Evolutionary conservation across 2,888 invertebrate species (phyloP), one percentile per base, ranked within the genome.

Genomic region (Aphidius colemani): DNA sequence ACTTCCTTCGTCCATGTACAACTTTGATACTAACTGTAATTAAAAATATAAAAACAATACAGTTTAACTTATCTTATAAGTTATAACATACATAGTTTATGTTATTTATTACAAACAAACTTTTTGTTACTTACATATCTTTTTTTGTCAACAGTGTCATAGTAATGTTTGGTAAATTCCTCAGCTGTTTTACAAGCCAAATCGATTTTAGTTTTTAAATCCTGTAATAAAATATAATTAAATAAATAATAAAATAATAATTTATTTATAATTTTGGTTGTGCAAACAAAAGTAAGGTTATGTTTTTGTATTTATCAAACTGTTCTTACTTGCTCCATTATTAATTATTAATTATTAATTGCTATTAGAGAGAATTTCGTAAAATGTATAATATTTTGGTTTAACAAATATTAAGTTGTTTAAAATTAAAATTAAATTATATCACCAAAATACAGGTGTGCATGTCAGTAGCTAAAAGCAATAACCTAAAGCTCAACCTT

Each of bases 121-220:
- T 18, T 18, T 18, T 18, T 18, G 2, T 39, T 56, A 81, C 85
- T 82, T 83, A 88, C 92, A 85, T 95, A 93, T 78, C 96, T 86
- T 70, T 91, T 88, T 80, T 93, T 94, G 77, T 97, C 96, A 65
- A 95, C 85, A 75, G 90, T 90, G 74, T 94, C 93, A 81, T 96
- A 97, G 81, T 93, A 97, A 5, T 95, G 84, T 83, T 92, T 92
- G 5, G 92, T 91, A 75, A 97, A 96, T 75, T 95, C 92, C 83
- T 95, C 93, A 0, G 94, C 95, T 11, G 92, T 92, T 77, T 91
- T 87, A 73, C 92, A 91, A 18, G 95, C 94, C 76, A 90, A 89
- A 68, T 94, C 94, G 48, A 92, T 85, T 81, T 90, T 91, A 63
- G 85, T 83, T 71, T 87, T 88, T 46, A 86, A 72, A 41, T 87